phyloP scores from a whole-genome alignment of 2,797 vertebrate species.

The Ctenopoma kingsleyae region DNA sequence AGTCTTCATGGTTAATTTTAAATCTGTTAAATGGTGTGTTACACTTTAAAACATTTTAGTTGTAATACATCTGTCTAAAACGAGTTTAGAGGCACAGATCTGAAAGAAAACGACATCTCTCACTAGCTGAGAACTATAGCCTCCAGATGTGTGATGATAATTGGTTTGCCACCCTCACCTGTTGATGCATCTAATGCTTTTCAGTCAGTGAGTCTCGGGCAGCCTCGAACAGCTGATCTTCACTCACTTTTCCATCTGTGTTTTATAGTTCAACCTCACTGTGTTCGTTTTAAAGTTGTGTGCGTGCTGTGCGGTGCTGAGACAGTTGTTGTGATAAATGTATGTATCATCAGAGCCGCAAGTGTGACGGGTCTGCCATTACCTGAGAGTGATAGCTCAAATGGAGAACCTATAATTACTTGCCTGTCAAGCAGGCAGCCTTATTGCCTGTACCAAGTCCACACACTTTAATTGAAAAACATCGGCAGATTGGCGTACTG shows the following conservation, averaged over 20 bases:
- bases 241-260: conserved; percentile 7
- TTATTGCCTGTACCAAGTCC: conserved; percentile 37
- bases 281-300: conserved; percentile 26
- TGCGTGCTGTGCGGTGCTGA: conserved; percentile 28
- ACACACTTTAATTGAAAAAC: conserved; percentile 71
- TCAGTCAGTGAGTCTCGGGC: not conserved
- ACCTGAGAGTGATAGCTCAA: conserved; percentile 72
- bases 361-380: conserved; percentile 76
- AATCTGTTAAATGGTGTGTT: not conserved
- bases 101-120: conserved; percentile 19
- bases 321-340: conserved; percentile 64
- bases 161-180: conserved; percentile 18
- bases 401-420: conserved; percentile 78
- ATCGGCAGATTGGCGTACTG: conserved; percentile 62
- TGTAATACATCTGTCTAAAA: conserved; percentile 23
- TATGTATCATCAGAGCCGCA: conserved; percentile 61
- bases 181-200: conserved; percentile 13
- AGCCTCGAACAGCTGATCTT: conserved; percentile 7
- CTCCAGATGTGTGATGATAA: conserved; percentile 38
- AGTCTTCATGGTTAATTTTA: conserved; percentile 28
- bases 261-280: conserved; percentile 6
- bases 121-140: conserved; percentile 5
- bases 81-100: conserved; percentile 11
- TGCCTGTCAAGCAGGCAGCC: conserved; percentile 66
- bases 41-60: conserved; percentile 2